phyloP scores from a whole-genome alignment of 2,113 vertebrate species.

The Pseudolaguvia tuberculata region DNA sequence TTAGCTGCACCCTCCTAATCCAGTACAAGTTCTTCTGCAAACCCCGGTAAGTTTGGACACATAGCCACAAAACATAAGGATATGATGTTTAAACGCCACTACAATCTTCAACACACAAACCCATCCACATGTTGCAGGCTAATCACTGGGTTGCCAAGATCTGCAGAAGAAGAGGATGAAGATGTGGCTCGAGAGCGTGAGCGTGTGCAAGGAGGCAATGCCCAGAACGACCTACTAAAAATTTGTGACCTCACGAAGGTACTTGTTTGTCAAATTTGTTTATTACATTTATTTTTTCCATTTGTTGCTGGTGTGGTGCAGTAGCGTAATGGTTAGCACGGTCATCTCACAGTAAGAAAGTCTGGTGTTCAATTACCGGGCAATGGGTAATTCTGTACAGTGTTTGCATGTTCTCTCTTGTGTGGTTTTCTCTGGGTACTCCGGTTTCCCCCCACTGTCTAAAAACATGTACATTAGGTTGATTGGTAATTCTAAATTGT shows the following conservation, averaged over 20 bases:
- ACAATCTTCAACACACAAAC: not conserved
- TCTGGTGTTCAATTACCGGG: too few relatives aligned
- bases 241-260: conserved; percentile 93
- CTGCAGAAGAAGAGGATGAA: conserved; percentile 81
- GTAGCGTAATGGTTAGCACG: too few relatives aligned
- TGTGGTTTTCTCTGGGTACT: too few relatives aligned
- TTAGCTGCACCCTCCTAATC: conserved; percentile 84
- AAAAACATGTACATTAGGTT: too few relatives aligned
- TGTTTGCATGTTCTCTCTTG: too few relatives aligned
- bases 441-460: too few relatives aligned
- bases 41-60: conserved; percentile 69
- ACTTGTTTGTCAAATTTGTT: not conserved
- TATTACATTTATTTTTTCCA: not conserved
- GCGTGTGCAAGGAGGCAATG: conserved; percentile 76
- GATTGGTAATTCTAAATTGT: too few relatives aligned
- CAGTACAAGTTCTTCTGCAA: conserved; percentile 96
- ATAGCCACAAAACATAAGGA: not conserved
- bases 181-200: conserved; percentile 86
- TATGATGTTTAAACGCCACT: not conserved
- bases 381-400: too few relatives aligned
- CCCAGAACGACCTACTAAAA: conserved; percentile 82
- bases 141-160: conserved; percentile 66
- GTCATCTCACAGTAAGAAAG: too few relatives aligned
- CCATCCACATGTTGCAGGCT: conserved; percentile 62
- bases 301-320: not conserved